Base-by-base conservation (phyloP, 2,888 invertebrate species). In the Habrosyne pyritoides region DNA sequence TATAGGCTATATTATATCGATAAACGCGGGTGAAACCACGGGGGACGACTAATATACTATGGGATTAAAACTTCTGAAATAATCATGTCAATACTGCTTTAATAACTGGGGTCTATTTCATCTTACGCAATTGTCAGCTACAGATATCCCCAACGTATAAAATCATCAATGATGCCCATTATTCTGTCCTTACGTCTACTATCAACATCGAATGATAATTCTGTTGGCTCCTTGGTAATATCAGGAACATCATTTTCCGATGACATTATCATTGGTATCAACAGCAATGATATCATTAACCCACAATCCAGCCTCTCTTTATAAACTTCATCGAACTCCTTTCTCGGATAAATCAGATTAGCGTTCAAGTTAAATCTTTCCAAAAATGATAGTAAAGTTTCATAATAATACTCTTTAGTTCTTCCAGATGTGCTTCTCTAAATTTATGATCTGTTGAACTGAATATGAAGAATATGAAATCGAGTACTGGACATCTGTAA, bases 351-450 rank as follows among this genome's bases (percentile, higher is more conserved):
- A 0, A 77, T 56, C 0, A 52, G 51, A 0, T 69, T 55, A 0
- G 76, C 55, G 10, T 79, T 67, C 0, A 83, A 61, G 2, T 68
- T 57, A 52, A 85, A 86, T 47, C 72, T 55, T 2, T 60, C 54
- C 0, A 86, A 56, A 53, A 78, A 81, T 0, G 58, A 58, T 28
- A 30, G 56, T 36, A 86, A 57, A 2, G 66, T 67, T 0, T 69
- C 60, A 47, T 75, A 74, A 61, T 86, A 86, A 0, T 72, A 2
- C 8, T 79, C 66, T 53, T 79, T 0, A 85, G 56, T 26, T 75
- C 8, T 2, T 63, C 26, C 4, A 83, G 55, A 57, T 86, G 71
- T 0, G 67, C 53, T 53, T 53, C 64, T 30, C 86, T 66, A 55
- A 85, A 83, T 10, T 63, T 48, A 14, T 63, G 62, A 53, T 79